Base-by-base conservation (phyloP, 2,797 vertebrate genomes). In the Urophycis tenuis region DNA sequence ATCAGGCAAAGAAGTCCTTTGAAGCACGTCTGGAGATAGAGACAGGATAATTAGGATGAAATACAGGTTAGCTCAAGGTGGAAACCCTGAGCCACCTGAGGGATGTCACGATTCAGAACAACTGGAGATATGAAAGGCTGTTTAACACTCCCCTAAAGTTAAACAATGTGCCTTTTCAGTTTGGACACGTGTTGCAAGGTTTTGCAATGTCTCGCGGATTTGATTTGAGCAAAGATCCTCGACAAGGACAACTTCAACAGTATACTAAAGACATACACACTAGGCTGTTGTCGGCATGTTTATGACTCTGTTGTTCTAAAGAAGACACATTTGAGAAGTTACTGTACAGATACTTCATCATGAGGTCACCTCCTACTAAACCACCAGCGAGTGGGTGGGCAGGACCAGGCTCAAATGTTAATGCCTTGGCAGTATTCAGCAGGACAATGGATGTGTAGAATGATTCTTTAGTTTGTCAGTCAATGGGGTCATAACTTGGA, bases 41-140 rank as follows among this genome's bases (percentile, higher is more conserved):
- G 87, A 87, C 87, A 19, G 83, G 81, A 79, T 90, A 89, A 91
- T 91, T 91, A 84, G 82, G 75, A 85, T 73, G 72, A 90, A 90
- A 84, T 85, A 87, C 77, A 88, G 83, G 86, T 81, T 89, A 71
- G 45, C 73, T 79, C 86, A 75, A 79, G 34, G 70, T 85, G 86
- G 91, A 89, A 91, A 88, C 86, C 88, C 87, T 0, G 88, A n/a
- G n/a, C 88, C 87, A 82, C 79, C 86, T 88, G 14, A 72, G 82
- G 80, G 85, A 81, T 86, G 72, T 85, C 84, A 82, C n/a, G 39
- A 25, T 7, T 39, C 74, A 78, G 35, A 84, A 53, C n/a, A 39
- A 74, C 76, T 60, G 77, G 25, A 8, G 81, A 78, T 69, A 76
- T 79, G 76, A 82, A 80, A 39, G 82, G 74, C 82, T 67, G 80